Percentiles rank a stretch among this genome's conserved stretches.
These are phyloP conservation scores for Nematopogon swammerdamellus DNA, from an alignment of 2,888 invertebrate species.

Conservation along the genomic window DNA sequence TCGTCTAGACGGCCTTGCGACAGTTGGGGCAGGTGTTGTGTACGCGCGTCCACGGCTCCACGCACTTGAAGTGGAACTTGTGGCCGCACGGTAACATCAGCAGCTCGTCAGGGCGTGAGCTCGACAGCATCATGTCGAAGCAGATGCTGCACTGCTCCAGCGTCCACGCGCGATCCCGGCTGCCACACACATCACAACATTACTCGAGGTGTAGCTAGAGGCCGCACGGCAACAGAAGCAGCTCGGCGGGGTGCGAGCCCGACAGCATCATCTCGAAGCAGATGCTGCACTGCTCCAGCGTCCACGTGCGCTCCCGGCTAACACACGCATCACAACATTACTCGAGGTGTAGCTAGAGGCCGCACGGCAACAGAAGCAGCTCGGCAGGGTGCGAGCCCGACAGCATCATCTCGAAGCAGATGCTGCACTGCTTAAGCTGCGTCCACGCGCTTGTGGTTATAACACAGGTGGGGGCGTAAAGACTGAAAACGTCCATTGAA, in stretches of 20 bases:
- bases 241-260: background rate
- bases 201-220: constrained; percentile 32
- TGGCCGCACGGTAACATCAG: constrained; percentile 24
- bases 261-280: background rate
- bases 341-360: constrained; percentile 34
- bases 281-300: constrained; percentile 1
- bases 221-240: constrained; percentile 18
- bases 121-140: constrained; percentile 28
- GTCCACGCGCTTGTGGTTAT: constrained; percentile 18
- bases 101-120: background rate
- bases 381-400: background rate
- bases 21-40: constrained; percentile 33
- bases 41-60: constrained; percentile 40
- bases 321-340: no score
- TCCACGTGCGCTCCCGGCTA: constrained; percentile 30
- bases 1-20: constrained; percentile 1
- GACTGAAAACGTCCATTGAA: no score
- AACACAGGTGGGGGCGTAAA: no score
- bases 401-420: background rate
- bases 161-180: constrained; percentile 35
- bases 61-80: constrained; percentile 38
- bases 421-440: background rate
- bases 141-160: constrained; percentile 44
- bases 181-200: constrained; percentile 12
- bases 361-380: constrained; percentile 16